Conservation (phyloP, 2,797 vertebrate genomes). For the Liasis olivaceus region DNA sequence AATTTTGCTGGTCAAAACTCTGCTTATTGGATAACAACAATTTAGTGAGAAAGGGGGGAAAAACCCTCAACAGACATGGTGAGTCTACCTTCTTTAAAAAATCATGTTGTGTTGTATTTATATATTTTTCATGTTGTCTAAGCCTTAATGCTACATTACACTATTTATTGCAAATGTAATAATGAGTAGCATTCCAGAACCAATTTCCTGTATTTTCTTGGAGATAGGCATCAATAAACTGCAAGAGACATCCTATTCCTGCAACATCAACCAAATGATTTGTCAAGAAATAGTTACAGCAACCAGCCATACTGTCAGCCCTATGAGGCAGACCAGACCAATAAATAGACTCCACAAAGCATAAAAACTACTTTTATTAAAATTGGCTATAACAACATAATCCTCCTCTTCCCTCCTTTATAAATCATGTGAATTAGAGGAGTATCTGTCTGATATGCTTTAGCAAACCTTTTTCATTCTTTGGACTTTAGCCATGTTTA, state of each 20-base stretch:
- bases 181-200: conserved; percentile 3
- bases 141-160: background rate
- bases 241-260: background rate
- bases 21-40: background rate
- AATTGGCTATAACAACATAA: too few relatives aligned
- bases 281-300: conserved; percentile 2
- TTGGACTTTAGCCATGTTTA: too few relatives aligned
- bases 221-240: conserved; percentile 1
- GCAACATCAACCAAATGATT: background rate
- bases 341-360: too few relatives aligned
- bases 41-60: background rate
- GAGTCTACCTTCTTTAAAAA: background rate
- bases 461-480: too few relatives aligned
- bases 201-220: background rate
- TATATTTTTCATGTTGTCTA: background rate
- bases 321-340: too few relatives aligned
- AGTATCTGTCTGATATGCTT: too few relatives aligned
- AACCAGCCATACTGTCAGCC: background rate
- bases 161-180: background rate
- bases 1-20: background rate
- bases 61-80: background rate
- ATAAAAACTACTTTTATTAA: too few relatives aligned
- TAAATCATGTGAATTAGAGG: too few relatives aligned
- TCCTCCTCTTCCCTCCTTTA: too few relatives aligned
- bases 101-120: background rate